Conservation (phyloP, 1,140 invertebrate genomes). For the Luehdorfia chinensis region DNA sequence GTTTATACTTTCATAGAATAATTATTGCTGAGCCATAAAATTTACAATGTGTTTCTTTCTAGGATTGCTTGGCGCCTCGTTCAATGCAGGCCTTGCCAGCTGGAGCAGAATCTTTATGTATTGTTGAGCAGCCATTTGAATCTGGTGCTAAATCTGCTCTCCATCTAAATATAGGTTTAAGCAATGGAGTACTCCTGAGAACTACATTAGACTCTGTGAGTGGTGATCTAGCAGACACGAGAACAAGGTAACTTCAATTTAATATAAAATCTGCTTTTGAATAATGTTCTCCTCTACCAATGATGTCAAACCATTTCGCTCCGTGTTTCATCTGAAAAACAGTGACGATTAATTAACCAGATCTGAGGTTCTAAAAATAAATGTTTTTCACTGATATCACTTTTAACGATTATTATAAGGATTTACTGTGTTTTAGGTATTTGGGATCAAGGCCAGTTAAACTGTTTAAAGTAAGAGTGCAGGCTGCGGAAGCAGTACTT, state of each 20-base stretch:
- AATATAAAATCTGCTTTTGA: conserved; percentile 12
- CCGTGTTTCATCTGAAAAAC: conserved; percentile 70
- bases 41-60: no score
- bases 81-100: conserved; percentile 99
- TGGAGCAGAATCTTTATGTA: conserved; percentile 96
- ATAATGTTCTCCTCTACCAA: conserved; percentile 25
- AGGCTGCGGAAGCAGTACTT: conserved; percentile 96
- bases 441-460: conserved; percentile 97
- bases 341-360: conserved; percentile 69
- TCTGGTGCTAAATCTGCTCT: conserved; percentile 83
- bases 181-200: conserved; percentile 97
- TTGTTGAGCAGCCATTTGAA: conserved; percentile 90
- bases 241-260: conserved; percentile 91
- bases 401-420: conserved; percentile 8
- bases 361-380: conserved; percentile 47
- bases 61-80: conserved; percentile 93
- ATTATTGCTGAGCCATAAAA: no score
- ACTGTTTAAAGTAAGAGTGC: conserved; percentile 96
- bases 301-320: conserved; percentile 64
- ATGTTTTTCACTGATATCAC: background rate
- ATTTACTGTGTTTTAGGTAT: conserved; percentile 78
- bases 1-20: conserved; percentile 15
- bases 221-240: conserved; percentile 97
- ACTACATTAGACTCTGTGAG: conserved; percentile 98
- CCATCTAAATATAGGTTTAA: conserved; percentile 98